phyloP scores from a whole-genome alignment of 2,888 invertebrate species.

The Aporophyla lueneburgensis region DNA sequence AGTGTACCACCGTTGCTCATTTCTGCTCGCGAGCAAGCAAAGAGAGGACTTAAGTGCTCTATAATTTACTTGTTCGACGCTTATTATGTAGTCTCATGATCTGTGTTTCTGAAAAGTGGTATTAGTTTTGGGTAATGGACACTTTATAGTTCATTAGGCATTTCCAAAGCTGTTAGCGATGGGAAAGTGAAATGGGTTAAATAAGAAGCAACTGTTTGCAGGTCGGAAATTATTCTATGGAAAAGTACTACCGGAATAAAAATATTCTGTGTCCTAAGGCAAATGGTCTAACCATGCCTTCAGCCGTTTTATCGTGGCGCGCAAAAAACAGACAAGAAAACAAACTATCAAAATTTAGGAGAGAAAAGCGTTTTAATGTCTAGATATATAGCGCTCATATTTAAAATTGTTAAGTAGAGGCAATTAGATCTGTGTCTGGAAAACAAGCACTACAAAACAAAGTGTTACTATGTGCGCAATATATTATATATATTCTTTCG shows the following conservation, averaged over 20 bases:
- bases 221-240: too few relatives aligned
- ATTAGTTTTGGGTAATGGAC: conserved; percentile 24
- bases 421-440: not conserved
- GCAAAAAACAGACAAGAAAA: too few relatives aligned
- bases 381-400: not conserved
- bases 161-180: not conserved
- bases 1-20: conserved; percentile 51
- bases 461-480: too few relatives aligned
- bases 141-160: conserved; percentile 19
- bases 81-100: conserved; percentile 49
- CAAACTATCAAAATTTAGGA: not conserved
- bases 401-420: not conserved
- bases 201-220: not conserved
- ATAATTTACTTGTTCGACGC: conserved; percentile 54
- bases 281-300: too few relatives aligned
- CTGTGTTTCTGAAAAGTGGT: conserved; percentile 16
- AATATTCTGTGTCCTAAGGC: too few relatives aligned
- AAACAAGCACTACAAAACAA: not conserved
- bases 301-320: too few relatives aligned
- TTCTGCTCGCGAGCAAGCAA: conserved; percentile 47
- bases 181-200: not conserved
- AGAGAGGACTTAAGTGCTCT: conserved; percentile 51
- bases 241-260: too few relatives aligned
- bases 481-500: not conserved
- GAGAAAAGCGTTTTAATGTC: not conserved